Evolutionary conservation across 2,797 vertebrate species (phyloP), one percentile per base, ranked within the genome.

Genomic region (Propithecus deckenii): DNA sequence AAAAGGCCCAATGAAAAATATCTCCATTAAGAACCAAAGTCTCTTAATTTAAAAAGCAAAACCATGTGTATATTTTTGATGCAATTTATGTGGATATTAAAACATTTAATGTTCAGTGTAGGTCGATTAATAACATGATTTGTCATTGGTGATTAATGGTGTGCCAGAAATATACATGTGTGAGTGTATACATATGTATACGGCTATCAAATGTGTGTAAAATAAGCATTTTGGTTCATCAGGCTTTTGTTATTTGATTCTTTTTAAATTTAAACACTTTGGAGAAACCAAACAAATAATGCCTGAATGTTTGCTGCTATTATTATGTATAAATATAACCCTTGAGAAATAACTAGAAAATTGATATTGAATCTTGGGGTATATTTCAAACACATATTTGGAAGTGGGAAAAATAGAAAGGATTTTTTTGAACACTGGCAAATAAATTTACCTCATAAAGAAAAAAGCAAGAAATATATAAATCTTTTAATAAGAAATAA

Each of bases 401-500:
- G 78, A 97, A 96, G 87, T 94, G 80, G 96, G 96, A 94, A 98
- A 98, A 98, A 96, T 97, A 87, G 95, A 67, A 98, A 90, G 67
- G 93, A 79, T 97, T 98, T 98, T 23, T 98, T 91, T 23, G 94
- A 98, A 98, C 86, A 96, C 81, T 98, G 94, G 83, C 97, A 96
- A 97, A 85, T 97, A 98, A 98, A 97, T 97, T 98, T 89, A 90
- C 97, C 95, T 98, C 8, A 0, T 97, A 95, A 97, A 98, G 97
- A 96, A 98, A 98, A 98, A 96, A 94, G 3, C 92, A 50, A 95
- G 96, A 97, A 98, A 97, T 96, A 94, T 96, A 96, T 97, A 97
- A 98, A 96, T 98, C 97, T 98, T 98, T 98, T 98, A 98, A 98
- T 98, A 98, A 97, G 96, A 98, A 98, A 98, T 98, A 98, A 97